These are phyloP conservation scores for Hafferia zeledoni DNA, from an alignment of 2,797 vertebrate species.

Conservation along the genomic window DNA sequence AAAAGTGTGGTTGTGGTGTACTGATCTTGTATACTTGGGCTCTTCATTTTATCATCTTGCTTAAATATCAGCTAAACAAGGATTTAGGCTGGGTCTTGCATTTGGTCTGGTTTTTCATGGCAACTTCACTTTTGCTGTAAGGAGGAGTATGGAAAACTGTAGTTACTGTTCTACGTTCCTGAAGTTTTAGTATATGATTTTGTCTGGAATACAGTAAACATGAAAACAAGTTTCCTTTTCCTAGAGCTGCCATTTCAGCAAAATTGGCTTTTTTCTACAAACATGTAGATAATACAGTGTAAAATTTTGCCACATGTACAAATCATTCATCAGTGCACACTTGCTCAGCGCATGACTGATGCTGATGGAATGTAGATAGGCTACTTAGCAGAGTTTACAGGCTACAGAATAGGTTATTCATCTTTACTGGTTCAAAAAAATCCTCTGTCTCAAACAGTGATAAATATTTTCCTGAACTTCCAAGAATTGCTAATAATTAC, in stretches of 20 bases:
- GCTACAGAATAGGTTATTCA: constrained; percentile 27
- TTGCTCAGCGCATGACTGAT: constrained; percentile 45
- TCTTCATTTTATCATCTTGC: neutral
- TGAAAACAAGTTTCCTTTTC: constrained; percentile 24
- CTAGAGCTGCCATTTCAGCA: constrained; percentile 27
- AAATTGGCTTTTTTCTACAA: constrained; percentile 24
- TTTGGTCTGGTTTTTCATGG: neutral
- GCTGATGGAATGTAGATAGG: constrained; percentile 63
- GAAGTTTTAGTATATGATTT: neutral
- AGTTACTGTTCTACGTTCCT: neutral
- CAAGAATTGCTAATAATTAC: constrained; percentile 39
- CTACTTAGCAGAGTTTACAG: constrained; percentile 51
- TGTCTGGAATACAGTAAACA: constrained; percentile 14
- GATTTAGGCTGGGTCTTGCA: neutral
- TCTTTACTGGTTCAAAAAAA: constrained; percentile 7
- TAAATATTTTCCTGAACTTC: constrained; percentile 32
- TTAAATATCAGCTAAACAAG: neutral
- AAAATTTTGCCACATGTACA: constrained; percentile 63
- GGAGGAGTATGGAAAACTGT: neutral
- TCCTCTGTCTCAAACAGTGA: neutral
- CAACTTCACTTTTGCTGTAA: neutral
- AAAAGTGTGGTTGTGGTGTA: neutral
- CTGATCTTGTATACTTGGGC: neutral
- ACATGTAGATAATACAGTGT: constrained; percentile 32
- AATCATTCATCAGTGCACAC: constrained; percentile 39